Base-by-base conservation (phyloP, 2,888 invertebrate genomes). In the Sthenelais limicola region DNA sequence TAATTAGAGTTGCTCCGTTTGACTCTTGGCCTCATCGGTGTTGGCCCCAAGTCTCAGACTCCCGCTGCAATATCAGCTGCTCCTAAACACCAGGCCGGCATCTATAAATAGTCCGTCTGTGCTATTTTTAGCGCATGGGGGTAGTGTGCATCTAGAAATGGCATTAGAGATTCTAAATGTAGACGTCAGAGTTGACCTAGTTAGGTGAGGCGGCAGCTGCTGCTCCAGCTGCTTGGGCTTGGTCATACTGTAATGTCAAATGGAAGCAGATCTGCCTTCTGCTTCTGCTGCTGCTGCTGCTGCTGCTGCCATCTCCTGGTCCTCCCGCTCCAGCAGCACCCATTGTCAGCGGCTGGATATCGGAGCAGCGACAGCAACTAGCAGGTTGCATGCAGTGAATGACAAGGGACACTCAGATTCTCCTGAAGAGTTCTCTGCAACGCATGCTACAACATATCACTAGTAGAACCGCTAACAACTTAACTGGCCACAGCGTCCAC, bases 81-180 rank as follows among this genome's bases (percentile, higher is more conserved):
- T 32, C 43, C 43, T 18, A 18, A 12, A 43, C 12, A 43, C 43
- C 43, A 9, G 43, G 43, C 43, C 43, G 12, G 9, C 56, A 56
- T 56, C 62, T 62, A 62, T 26, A 62, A 62, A 62, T 62, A 62
- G 38, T 24, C 38, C 38, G 38, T 62, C 38, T 62, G 62, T 21
- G 38, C 18, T 62, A 62, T 62, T 62, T 38, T 38, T 62, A 62
- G 62, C n/a, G 38, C 18, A 24, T 21, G 62, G 43, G 62, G 62
- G 62, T 43, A 62, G 43, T 24, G 62, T 62, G 38, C 62, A 38
- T 35, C 62, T 62, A 43, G 62, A 62, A 62, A 62, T 62, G 62
- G 62, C 62, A 62, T 62, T 62, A 62, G 38, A 26, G 62, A 62
- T 62, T 21, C 62, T 62, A 62, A 62, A 62, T 62, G 62, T 62